These are phyloP conservation scores for Protonemura montana DNA, from an alignment of 2,888 invertebrate genomes.

Conservation along the genomic window DNA sequence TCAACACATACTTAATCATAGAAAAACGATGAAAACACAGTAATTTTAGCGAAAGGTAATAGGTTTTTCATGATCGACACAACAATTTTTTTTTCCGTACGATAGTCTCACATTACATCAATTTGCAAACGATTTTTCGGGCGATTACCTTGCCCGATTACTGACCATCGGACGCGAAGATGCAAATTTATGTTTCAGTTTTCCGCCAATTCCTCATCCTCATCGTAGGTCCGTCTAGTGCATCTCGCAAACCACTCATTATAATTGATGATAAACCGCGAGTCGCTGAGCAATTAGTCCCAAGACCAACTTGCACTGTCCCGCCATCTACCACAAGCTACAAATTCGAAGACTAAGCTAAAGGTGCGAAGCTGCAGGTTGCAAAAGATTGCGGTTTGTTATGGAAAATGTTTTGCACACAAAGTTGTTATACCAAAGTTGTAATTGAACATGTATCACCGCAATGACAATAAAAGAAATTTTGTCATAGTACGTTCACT, in stretches of 20 bases:
- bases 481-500: neutral
- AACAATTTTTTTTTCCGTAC: neutral
- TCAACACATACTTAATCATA: constrained; percentile 3
- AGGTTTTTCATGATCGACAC: neutral
- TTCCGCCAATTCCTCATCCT: neutral
- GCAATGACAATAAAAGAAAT: neutral
- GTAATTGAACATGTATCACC: neutral
- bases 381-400: neutral
- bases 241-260: neutral
- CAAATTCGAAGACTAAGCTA: neutral
- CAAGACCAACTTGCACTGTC: neutral
- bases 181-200: constrained; percentile 1
- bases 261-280: neutral
- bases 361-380: neutral
- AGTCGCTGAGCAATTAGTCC: neutral
- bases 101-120: neutral
- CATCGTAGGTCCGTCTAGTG: neutral
- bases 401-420: neutral
- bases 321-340: neutral
- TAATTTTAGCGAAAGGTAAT: neutral
- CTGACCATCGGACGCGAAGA: neutral
- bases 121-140: constrained; percentile 10
- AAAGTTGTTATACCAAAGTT: neutral
- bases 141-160: neutral
- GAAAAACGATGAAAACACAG: neutral